These are phyloP conservation scores for Sarcophaga rosellei DNA, from an alignment of 2,888 invertebrate species.

Conservation along the genomic window DNA sequence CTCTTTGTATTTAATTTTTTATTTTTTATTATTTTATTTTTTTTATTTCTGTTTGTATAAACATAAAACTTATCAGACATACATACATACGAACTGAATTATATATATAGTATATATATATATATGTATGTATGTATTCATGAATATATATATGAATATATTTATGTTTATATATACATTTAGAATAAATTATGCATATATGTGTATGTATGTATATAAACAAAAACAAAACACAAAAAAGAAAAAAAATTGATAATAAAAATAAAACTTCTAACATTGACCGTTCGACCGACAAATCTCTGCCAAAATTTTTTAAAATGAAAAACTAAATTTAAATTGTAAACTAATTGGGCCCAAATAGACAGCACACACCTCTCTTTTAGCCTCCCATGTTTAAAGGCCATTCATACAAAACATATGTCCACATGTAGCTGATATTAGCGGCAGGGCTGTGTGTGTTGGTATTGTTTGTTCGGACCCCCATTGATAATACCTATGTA, in stretches of 20 bases:
- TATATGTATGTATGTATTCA: background rate
- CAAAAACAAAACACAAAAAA: background rate
- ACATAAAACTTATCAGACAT: background rate
- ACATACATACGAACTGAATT: no score
- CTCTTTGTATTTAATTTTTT: background rate
- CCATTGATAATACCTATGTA: conserved; percentile 16
- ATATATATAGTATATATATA: no score
- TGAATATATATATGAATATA: background rate
- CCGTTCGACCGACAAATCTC: conserved; percentile 26
- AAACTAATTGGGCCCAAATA: conserved; percentile 48
- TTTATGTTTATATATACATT: background rate
- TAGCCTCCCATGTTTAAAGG: background rate
- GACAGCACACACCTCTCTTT: background rate
- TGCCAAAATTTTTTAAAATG: conserved; percentile 38
- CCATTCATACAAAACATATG: no score
- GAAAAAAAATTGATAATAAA: background rate
- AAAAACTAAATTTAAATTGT: conserved; percentile 32
- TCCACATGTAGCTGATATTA: background rate
- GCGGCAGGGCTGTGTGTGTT: background rate
- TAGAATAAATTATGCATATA: background rate
- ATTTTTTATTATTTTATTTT: background rate
- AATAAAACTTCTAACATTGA: conserved; percentile 46
- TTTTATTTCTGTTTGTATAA: background rate
- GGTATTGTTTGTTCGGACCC: background rate
- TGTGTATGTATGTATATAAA: conserved; percentile 9